phyloP scores from a whole-genome alignment of 2,888 invertebrate species.

The Nephrotoma appendiculata region DNA sequence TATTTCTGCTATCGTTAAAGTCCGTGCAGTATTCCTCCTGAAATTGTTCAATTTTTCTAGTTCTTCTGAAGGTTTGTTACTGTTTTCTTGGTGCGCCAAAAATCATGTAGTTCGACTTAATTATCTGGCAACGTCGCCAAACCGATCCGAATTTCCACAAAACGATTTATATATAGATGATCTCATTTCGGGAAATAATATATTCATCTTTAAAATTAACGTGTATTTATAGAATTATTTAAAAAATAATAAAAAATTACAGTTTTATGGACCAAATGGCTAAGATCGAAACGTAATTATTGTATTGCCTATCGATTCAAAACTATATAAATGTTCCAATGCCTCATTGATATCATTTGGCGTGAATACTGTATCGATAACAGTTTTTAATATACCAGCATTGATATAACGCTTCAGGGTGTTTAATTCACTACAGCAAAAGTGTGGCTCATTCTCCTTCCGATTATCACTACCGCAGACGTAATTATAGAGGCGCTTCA shows the following conservation, averaged over 20 bases:
- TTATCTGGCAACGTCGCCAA: too few relatives aligned
- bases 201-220: background rate
- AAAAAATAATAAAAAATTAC: background rate
- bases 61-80: too few relatives aligned
- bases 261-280: background rate
- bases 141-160: too few relatives aligned
- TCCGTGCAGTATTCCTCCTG: too few relatives aligned
- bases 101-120: too few relatives aligned
- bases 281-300: slow-evolving; percentile 33
- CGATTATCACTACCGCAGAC: slow-evolving; percentile 9
- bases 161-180: too few relatives aligned
- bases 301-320: slow-evolving; percentile 34
- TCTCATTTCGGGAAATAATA: too few relatives aligned
- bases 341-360: slow-evolving; percentile 31
- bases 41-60: too few relatives aligned
- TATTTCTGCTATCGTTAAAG: too few relatives aligned
- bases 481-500: background rate
- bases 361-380: slow-evolving; percentile 37
- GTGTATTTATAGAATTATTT: background rate
- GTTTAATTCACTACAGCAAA: slow-evolving; percentile 26
- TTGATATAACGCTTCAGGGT: slow-evolving; percentile 34
- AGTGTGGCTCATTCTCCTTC: slow-evolving; percentile 22
- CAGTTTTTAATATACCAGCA: slow-evolving; percentile 38
- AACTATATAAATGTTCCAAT: slow-evolving; percentile 29
- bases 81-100: too few relatives aligned